Evolutionary conservation across 2,888 invertebrate species (phyloP).

Genomic region (Spodoptera exigua): DNA sequence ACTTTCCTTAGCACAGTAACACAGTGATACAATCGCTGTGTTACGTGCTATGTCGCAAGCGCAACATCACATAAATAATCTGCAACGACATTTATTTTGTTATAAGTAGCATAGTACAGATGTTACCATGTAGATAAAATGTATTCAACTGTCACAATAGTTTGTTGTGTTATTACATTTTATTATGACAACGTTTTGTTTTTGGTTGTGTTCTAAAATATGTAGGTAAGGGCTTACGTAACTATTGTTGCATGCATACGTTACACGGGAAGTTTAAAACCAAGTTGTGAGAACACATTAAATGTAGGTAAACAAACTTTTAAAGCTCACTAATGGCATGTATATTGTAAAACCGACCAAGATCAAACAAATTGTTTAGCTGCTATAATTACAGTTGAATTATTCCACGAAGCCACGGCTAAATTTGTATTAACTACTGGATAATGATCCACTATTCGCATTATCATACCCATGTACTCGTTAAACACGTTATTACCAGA

Average conservation of each 20-base stretch:
- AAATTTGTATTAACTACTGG: conserved; percentile 49
- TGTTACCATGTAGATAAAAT: conserved; percentile 76
- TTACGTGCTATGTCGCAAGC: conserved; percentile 74
- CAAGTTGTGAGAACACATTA: conserved; percentile 12
- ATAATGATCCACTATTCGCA: conserved; percentile 45
- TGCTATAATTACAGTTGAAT: conserved; percentile 43
- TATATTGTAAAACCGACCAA: conserved; percentile 26
- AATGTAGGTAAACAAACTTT: conserved; percentile 31
- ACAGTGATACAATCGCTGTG: conserved; percentile 72
- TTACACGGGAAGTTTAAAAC: conserved; percentile 6
- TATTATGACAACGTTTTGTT: conserved; percentile 63
- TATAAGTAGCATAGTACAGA: conserved; percentile 75
- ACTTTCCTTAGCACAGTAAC: conserved; percentile 80
- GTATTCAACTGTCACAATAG: conserved; percentile 72
- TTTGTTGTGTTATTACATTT: conserved; percentile 68
- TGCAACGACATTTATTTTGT: conserved; percentile 78
- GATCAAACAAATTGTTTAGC: conserved; percentile 45
- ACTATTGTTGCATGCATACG: conserved; percentile 30
- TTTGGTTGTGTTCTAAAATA: conserved; percentile 38
- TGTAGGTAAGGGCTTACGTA: conserved; percentile 32
- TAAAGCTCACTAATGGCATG: conserved; percentile 24
- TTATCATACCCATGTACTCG: conserved; percentile 34
- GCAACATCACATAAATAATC: conserved; percentile 72
- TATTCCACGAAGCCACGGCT: conserved; percentile 37
- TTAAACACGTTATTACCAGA: conserved; percentile 42